Conservation (phyloP, 2,113 vertebrate genomes). For the Ammodramus savannarum region DNA sequence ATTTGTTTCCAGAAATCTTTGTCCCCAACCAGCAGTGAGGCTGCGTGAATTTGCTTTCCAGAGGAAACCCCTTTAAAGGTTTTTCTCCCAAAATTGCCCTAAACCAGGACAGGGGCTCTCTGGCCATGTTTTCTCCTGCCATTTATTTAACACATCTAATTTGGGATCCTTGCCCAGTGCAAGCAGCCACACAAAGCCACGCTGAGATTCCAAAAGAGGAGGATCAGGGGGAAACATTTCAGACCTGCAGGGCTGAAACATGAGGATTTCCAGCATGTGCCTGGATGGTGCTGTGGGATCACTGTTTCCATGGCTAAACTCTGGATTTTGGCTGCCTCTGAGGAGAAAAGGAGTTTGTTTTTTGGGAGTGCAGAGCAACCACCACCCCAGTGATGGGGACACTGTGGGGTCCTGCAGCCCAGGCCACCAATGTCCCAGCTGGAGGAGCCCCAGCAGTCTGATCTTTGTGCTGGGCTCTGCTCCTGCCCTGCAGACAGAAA, state of each 20-base stretch:
- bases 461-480: background rate
- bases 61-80: background rate
- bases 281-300: background rate
- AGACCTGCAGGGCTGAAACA: background rate
- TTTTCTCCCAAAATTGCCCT: background rate
- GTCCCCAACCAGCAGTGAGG: background rate
- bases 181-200: background rate
- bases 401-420: background rate
- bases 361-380: background rate
- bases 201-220: background rate
- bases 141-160: background rate
- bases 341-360: background rate
- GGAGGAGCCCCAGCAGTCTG: background rate
- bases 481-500: background rate
- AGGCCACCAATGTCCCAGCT: background rate
- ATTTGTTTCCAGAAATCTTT: background rate
- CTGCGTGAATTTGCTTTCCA: background rate
- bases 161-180: background rate
- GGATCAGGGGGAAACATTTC: background rate
- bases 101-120: background rate
- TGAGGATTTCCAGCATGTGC: fast-evolving
- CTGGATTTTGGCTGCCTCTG: background rate
- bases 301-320: background rate
- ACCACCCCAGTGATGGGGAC: fast-evolving
- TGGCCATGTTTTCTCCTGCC: background rate